A percentile compares a stretch with the other conserved stretches of the same genome.
Evolutionary conservation across 1,140 invertebrate species (phyloP).

Genomic region (Bombus waltoni): DNA sequence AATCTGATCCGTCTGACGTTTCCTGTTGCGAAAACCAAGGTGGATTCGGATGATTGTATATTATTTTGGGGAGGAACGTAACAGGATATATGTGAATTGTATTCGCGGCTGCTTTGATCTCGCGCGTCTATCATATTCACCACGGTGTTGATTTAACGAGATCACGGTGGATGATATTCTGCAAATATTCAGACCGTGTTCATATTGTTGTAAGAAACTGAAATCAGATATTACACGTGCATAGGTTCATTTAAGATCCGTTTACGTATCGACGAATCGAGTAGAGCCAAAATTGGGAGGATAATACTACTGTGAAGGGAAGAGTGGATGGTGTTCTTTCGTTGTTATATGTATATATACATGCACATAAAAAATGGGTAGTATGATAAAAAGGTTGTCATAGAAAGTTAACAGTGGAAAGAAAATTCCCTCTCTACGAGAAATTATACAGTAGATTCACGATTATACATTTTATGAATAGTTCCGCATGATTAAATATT

Average conservation of each 20-base stretch:
- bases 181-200: not conserved
- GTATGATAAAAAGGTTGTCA: not conserved
- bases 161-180: not conserved
- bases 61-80: not conserved
- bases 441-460: too few species aligned
- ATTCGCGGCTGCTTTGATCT: constrained; percentile 33
- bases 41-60: constrained; percentile 1
- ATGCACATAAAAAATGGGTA: not conserved
- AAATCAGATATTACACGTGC: not conserved
- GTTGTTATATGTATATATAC: not conserved
- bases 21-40: not conserved
- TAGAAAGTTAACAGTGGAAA: not conserved
- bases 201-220: not conserved
- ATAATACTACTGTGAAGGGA: not conserved
- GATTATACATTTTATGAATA: too few species aligned
- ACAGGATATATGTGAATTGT: constrained; percentile 27
- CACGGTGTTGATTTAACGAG: not conserved
- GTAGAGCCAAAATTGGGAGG: not conserved
- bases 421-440: not conserved
- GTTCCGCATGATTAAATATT: too few species aligned
- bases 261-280: not conserved
- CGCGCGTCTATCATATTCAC: not conserved
- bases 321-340: not conserved
- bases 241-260: not conserved
- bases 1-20: constrained; percentile 49